Evolutionary conservation across 2,888 invertebrate genomes (phyloP), one percentile per base, ranked within the genome.

Genomic region (Arge pagana): DNA sequence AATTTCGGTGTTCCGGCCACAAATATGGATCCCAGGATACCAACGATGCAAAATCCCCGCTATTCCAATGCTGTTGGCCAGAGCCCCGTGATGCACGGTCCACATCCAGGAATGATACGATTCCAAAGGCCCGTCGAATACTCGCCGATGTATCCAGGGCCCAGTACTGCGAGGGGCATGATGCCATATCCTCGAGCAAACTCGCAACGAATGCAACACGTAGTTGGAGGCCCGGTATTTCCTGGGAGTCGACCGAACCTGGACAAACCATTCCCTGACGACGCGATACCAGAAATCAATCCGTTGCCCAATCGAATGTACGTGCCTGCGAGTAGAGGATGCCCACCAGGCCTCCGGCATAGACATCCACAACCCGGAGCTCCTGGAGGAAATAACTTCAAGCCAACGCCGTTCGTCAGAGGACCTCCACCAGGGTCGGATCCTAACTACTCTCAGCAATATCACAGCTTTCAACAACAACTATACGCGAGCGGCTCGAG

Each of bases 401-500:
- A 89, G 72, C 87, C 85, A 61, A 79, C 80, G 35, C 83, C 86
- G 3, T 89, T 90, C 62, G 84, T 86, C 55, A 93, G 91, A 74
- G 88, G 90, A 52, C 11, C 28, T 15, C 91, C 91, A 6, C 89
- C 88, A 18, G 90, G 93, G 52, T 87, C 89, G 41, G 94, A 95
- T 79, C 90, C 94, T n/a, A 92, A 91, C 75, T 95, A 95, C 80
- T 94, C 93, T 70, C 93, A 93, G 77, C 93, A 94, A 82, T 95
- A 90, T 81, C 94, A 94, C 79, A 92, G 93, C 79, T 95, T 95
- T 82, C 95, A 95, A 74, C 95, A 95, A 77, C 94, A 94, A 78
- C 79, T 95, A 63, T 95, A 95, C 78, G 94, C 94, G 57, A 95
- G 94, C 42, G 86, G 86, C 60, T 88, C 89, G 30, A 81, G 88